Base-by-base conservation (phyloP, 2,113 vertebrate species). In the Pagrus major region DNA sequence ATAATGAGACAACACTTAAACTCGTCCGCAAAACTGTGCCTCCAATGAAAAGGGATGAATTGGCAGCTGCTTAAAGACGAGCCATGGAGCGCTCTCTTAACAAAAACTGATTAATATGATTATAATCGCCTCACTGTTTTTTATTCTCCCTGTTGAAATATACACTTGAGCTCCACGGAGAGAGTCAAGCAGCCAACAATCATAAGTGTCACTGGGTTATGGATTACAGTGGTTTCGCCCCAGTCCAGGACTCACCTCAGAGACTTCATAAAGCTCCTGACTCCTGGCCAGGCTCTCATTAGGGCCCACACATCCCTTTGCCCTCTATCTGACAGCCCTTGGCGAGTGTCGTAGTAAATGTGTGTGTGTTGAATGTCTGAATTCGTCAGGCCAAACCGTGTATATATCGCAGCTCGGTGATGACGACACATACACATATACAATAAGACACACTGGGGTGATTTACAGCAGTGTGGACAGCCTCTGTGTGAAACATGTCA, bases 251-350 rank as follows among this genome's bases (percentile, higher is more conserved):
- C 71, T 81, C 86, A 88, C 88, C 88, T 91, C 84, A 6, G 87
- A 79, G 91, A 88, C 88, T 91, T 80, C 70, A 85, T 80, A 73
- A 85, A 84, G 84, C 78, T 87, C 80, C 86, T 85, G 81, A 90
- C 80, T 90, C 75, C 60, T 67, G 86, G 83, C 88, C 89, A 91
- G 82, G 60, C 55, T 67, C 87, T 90, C 91, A 89, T 92, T 89
- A 88, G 81, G n/a, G 65, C 67, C 71, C 84, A 81, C 79, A 85
- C 73, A 86, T 79, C 76, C 82, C 74, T 85, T 66, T 82, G 82
- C 81, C 78, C 81, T 86, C 82, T 49, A 69, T 72, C 73, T 78
- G 81, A 87, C 88, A 87, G 84, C 58, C 18, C 46, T 90, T 90
- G 88, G 80, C 87, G 76, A 85, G 72, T 54, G 35, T 66, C 20